Conservation (phyloP, 2,888 invertebrate species). For the Thalpophila matura region DNA sequence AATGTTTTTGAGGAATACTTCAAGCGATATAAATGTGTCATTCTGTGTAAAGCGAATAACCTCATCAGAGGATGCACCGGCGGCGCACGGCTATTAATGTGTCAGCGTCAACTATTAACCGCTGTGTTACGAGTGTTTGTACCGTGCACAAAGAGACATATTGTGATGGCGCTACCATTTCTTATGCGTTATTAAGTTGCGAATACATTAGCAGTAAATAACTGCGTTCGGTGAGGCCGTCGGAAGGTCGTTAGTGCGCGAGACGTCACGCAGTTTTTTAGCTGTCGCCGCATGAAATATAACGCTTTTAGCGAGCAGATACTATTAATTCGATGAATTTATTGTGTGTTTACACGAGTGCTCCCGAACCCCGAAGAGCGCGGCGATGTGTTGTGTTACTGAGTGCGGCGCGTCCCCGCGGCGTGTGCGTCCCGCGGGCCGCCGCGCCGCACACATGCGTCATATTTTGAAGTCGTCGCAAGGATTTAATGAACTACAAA, state of each 20-base stretch:
- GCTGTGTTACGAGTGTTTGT: not conserved
- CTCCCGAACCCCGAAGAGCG: not conserved
- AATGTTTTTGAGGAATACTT: not conserved
- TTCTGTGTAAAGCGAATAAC: no score
- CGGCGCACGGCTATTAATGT: no score
- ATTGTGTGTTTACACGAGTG: slow-evolving; percentile 11
- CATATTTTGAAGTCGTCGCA: not conserved
- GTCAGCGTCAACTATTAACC: no score
- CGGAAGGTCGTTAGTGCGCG: slow-evolving; percentile 6
- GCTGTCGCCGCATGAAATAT: slow-evolving; percentile 16
- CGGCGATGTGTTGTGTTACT: no score
- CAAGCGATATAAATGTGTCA: no score
- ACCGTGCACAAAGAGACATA: not conserved
- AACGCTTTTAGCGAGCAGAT: slow-evolving; percentile 21
- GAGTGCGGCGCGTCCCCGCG: no score
- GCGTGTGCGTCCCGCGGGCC: not conserved
- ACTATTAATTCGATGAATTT: slow-evolving; percentile 7
- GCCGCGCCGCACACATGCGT: not conserved
- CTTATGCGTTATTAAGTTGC: not conserved
- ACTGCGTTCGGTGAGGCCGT: not conserved
- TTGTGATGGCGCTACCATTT: not conserved
- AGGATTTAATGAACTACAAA: slow-evolving; percentile 9
- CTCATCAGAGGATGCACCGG: no score
- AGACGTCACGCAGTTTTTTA: slow-evolving; percentile 6
- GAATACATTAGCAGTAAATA: slow-evolving; percentile 17